Base-by-base conservation (phyloP, 1,140 invertebrate genomes). In the Olivierus martensii region DNA sequence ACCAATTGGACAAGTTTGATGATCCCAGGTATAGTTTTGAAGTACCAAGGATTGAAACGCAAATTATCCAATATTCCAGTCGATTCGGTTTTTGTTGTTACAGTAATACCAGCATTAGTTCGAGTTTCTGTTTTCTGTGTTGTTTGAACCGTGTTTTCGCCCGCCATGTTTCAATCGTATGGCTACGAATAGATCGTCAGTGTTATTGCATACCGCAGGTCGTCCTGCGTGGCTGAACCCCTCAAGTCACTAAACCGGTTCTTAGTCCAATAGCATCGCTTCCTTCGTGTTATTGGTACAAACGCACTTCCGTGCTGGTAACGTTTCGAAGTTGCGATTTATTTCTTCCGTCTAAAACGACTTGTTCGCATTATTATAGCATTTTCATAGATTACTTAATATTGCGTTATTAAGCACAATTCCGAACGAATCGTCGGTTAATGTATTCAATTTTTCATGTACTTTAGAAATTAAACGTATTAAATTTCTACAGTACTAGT, bases 1-100 rank as follows among this genome's bases (percentile, higher is more conserved):
- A 77, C 75, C 67, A 73, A 55, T 66, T 76, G 67, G 9, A 69
- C 61, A 3, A 76, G 53, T 60, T 76, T 76, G n/a, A 75, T 44
- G 44, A 75, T 69, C 44, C 75, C 75, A 10, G 74, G 72, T 61
- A 72, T 63, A 19, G 72, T 69, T 46, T 57, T 66, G 62, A 75
- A 75, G 61, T 76, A 73, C 19, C 59, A 51, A 12, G 69, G 52
- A 57, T 75, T 75, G 12, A 75, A 19, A 46, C 59, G 63, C 22
- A 75, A 62, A 56, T 66, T 67, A 14, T 66, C 61, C 17, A 45
- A 53, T n/a, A 60, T 46, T 15, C 55, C 55, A 17, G 56, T 57
- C 1, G 59, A 55, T 41, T 60, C 56, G 3, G 50, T 50, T 50
- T 56, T 55, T 1, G 43, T 46, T 6, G 19, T 53, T 22, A 56